Percentiles rank a stretch among this genome's conserved stretches.
Conservation (phyloP, 2,888 invertebrate genomes). For the Uropetala carovei region DNA sequence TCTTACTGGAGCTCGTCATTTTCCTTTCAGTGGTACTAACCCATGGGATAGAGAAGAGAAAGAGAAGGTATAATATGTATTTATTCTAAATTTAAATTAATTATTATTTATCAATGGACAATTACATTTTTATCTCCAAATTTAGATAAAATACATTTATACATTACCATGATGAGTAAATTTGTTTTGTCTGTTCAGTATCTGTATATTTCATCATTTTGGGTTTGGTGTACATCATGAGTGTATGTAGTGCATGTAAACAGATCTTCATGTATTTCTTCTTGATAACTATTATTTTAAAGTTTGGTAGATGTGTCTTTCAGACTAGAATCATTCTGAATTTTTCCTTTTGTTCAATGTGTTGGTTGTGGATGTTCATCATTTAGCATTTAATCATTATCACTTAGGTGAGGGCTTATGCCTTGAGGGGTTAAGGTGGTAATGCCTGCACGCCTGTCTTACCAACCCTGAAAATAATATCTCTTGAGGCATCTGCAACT, state of each 20-base stretch:
- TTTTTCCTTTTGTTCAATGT: neutral
- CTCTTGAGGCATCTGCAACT: too few species aligned
- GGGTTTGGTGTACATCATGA: neutral
- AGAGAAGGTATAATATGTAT: conserved; percentile 80
- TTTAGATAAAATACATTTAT: too few species aligned
- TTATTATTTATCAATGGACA: neutral
- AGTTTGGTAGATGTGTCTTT: neutral
- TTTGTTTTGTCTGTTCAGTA: neutral
- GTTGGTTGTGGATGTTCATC: neutral
- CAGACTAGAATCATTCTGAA: neutral
- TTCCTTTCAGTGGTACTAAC: conserved; percentile 78
- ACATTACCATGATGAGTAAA: neutral
- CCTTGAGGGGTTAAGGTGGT: too few species aligned
- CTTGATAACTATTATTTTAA: neutral
- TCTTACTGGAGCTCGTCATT: conserved; percentile 73
- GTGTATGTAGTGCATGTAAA: neutral
- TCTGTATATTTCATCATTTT: neutral
- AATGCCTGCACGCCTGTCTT: too few species aligned
- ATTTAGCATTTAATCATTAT: neutral
- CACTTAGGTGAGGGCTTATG: too few species aligned
- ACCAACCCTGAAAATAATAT: too few species aligned
- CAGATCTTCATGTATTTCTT: neutral
- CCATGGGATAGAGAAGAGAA: conserved; percentile 97
- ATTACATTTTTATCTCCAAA: too few species aligned
- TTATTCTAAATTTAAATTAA: neutral